Percentiles rank a stretch among this genome's conserved stretches.
Conservation (phyloP, 2,797 vertebrate species). For the Ficedula albicollis region DNA sequence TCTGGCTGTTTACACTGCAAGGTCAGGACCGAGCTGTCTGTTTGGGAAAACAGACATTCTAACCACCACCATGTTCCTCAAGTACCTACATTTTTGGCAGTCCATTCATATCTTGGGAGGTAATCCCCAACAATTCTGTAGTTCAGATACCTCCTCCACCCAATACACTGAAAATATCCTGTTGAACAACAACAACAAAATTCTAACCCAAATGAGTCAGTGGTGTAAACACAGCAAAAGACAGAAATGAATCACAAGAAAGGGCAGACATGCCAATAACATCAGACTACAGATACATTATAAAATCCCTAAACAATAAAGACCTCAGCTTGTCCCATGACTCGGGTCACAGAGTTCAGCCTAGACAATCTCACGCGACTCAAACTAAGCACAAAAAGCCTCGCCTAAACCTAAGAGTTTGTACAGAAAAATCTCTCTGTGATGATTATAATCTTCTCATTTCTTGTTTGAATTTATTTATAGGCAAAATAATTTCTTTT, state of each 20-base stretch:
- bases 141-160: background rate
- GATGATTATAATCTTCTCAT: background rate
- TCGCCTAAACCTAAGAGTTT: background rate
- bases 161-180: background rate
- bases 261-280: background rate
- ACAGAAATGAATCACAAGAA: background rate
- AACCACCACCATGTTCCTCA: background rate
- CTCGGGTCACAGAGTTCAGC: background rate
- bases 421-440: background rate
- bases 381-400: background rate
- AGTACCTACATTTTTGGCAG: slow-evolving; percentile 63
- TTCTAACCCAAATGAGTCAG: background rate
- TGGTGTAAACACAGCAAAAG: background rate
- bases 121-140: background rate
- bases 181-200: background rate
- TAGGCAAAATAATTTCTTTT: background rate
- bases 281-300: background rate
- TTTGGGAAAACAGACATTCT: slow-evolving; percentile 30
- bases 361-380: background rate
- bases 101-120: slow-evolving; percentile 63
- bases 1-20: slow-evolving; percentile 61
- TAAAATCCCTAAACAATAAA: background rate
- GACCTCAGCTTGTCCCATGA: background rate
- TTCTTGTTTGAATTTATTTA: background rate
- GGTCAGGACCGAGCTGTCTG: slow-evolving; percentile 45